phyloP scores from a whole-genome alignment of 1,140 invertebrate genomes.

The Drosophila melanogaster region DNA sequence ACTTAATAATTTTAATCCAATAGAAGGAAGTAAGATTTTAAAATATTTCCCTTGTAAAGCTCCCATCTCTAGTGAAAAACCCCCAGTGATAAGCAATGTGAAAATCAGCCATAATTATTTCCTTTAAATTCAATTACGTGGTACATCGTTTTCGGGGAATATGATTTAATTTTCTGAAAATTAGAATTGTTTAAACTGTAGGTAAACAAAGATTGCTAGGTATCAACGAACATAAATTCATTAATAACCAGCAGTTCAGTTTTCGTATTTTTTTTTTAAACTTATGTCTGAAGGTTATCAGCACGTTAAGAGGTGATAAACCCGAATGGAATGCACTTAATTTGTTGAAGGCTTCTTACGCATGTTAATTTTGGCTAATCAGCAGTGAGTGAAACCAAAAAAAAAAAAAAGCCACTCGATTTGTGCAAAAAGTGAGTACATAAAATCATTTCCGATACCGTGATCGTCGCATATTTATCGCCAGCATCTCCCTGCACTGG shows the following conservation, averaged over 20 bases:
- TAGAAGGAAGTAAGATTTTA: no score
- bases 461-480: conserved; percentile 81
- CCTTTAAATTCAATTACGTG: conserved; percentile 75
- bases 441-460: conserved; percentile 66
- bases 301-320: conserved; percentile 64
- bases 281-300: conserved; percentile 35
- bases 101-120: conserved; percentile 58
- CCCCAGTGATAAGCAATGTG: conserved; percentile 24
- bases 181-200: conserved; percentile 77
- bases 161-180: conserved; percentile 64
- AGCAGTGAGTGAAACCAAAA: not conserved
- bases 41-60: no score
- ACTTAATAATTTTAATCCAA: no score
- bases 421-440: conserved; percentile 14
- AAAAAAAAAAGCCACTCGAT: not conserved
- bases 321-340: conserved; percentile 50
- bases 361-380: conserved; percentile 58
- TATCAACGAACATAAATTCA: conserved; percentile 68
- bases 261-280: not conserved
- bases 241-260: conserved; percentile 48
- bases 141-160: conserved; percentile 43
- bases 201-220: conserved; percentile 48
- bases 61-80: conserved; percentile 4
- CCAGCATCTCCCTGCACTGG: conserved; percentile 50
- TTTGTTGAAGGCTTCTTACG: conserved; percentile 55